Evolutionary conservation across 2,888 invertebrate genomes (phyloP), one percentile per base, ranked within the genome.

Genomic region (Clunio marinus): DNA sequence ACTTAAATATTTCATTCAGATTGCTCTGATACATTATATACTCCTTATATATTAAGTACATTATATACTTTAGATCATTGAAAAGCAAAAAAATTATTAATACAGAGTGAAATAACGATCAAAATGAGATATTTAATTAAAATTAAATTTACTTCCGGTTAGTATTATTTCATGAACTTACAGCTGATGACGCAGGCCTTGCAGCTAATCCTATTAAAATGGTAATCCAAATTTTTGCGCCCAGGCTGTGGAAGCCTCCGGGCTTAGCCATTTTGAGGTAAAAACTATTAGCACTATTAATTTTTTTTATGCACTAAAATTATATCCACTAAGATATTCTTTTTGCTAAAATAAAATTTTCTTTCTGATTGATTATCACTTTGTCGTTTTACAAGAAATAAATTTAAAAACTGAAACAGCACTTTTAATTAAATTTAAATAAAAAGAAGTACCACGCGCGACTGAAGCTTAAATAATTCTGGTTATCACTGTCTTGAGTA

Each of bases 401-500:
- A 1, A 32, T 35, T 60, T 5, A 1, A 15, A 7, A n/a, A 32
- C 8, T n/a, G n/a, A n/a, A n/a, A n/a, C n/a, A n/a, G n/a, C n/a
- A n/a, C 32, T 32, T 32, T 45, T 45, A 7, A 17, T 45, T 35
- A 7, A 7, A 32, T 8, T 7, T 8, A 7, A 32, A 7, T 32
- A 41, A 7, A 32, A 32, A 32, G 32, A 41, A 51, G 57, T 57
- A 10, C 57, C 13, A 57, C 4, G 25, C 27, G 57, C 27, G 27
- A 57, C 57, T 57, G 25, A 57, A 57, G 27, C 57, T 25, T 57
- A 22, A 22, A 65, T 55, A 66, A 66, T 66, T 55, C 22, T 63
- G 32, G 17, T 66, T 65, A 46, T 66, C 66, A 55, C 24, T 66
- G 32, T 66, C 32, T 20, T 66, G 17, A 55, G 32, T 35, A 55